Conservation (phyloP, 2,797 vertebrate genomes). For the Loris lydekkerianus region DNA sequence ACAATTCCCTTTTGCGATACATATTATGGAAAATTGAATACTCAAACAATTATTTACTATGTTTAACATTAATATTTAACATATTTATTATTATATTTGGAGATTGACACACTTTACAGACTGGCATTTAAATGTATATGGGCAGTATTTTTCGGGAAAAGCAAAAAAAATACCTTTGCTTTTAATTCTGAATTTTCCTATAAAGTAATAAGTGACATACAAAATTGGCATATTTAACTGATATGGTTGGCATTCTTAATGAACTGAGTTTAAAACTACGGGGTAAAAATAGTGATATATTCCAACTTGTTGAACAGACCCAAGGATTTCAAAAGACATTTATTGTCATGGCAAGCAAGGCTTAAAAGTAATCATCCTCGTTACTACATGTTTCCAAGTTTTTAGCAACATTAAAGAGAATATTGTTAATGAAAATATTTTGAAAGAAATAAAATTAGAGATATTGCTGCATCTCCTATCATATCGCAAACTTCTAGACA, state of each 20-base stretch:
- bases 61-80: background rate
- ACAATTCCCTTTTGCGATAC: conserved; percentile 28
- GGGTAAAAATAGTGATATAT: conserved; percentile 44
- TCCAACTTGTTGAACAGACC: background rate
- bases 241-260: conserved; percentile 57
- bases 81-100: conserved; percentile 11
- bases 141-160: background rate
- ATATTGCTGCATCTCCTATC: conserved; percentile 22
- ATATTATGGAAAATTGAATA: conserved; percentile 37
- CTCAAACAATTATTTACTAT: background rate
- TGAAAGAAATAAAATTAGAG: conserved; percentile 58
- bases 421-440: conserved; percentile 57
- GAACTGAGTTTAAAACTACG: conserved; percentile 61
- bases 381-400: conserved; percentile 55
- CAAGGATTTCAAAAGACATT: conserved; percentile 1
- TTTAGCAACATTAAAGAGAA: conserved; percentile 48
- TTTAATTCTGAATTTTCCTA: conserved; percentile 43
- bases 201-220: background rate
- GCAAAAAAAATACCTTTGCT: background rate
- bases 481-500: conserved; percentile 52
- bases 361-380: background rate
- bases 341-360: background rate
- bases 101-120: conserved; percentile 45
- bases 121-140: background rate
- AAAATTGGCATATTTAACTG: conserved; percentile 59